A percentile compares a stretch with the other conserved stretches of the same genome.
These are phyloP conservation scores for Myotis yumanensis DNA, from an alignment of 2,113 vertebrate genomes.

Conservation along the genomic window DNA sequence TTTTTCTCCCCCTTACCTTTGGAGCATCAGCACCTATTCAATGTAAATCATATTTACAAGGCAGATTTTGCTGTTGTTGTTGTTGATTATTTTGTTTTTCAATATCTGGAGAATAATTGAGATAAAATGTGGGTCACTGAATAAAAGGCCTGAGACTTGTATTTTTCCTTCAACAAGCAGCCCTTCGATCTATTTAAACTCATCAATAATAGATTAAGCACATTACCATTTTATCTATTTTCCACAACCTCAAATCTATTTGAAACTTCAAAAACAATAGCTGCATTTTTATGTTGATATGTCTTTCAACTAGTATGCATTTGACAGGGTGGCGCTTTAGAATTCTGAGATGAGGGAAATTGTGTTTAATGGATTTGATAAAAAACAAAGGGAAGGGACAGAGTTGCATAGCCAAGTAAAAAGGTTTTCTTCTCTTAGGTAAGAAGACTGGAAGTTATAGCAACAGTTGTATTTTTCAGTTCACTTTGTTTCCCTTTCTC, in stretches of 20 bases:
- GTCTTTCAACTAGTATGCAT: neutral
- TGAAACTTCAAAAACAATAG: neutral
- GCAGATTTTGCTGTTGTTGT: constrained; percentile 39
- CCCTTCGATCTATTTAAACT: constrained; percentile 51
- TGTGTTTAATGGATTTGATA: constrained; percentile 1
- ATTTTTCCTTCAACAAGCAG: constrained; percentile 56
- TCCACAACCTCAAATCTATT: constrained; percentile 42
- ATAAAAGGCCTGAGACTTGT: constrained; percentile 44
- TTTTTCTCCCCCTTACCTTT: neutral
- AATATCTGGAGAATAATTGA: constrained; percentile 59
- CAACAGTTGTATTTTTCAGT: constrained; percentile 58
- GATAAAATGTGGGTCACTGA: constrained; percentile 75
- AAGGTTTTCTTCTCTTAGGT: neutral
- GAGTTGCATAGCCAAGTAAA: neutral
- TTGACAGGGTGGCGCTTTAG: neutral
- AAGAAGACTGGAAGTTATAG: constrained; percentile 50
- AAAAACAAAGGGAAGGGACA: constrained; percentile 15
- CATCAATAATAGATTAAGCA: constrained; percentile 64
- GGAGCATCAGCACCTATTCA: neutral
- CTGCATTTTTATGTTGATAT: neutral
- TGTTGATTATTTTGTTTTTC: constrained; percentile 54
- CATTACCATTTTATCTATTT: constrained; percentile 61
- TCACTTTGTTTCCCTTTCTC: constrained; percentile 77
- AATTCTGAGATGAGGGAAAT: neutral
- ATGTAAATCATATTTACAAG: constrained; percentile 41